phyloP scores from a whole-genome alignment of 2,113 vertebrate genomes.

The Seriola quinqueradiata region DNA sequence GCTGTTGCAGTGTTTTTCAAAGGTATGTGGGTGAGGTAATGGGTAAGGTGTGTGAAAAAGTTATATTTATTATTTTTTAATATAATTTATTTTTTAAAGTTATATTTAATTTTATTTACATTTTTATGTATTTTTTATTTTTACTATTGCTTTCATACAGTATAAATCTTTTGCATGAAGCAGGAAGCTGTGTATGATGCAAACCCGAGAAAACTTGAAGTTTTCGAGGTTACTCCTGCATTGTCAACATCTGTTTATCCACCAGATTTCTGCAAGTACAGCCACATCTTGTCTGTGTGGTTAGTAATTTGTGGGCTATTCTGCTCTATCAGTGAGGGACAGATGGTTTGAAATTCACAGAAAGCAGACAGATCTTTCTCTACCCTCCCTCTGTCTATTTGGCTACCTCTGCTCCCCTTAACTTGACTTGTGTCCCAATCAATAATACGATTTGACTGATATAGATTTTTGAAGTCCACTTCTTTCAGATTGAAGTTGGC shows the following conservation, averaged over 20 bases:
- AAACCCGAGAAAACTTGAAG: background rate
- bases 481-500: conserved; percentile 41
- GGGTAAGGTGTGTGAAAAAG: too few species aligned
- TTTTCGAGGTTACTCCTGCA: background rate
- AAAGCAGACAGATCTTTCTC: conserved; percentile 39
- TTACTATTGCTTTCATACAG: too few species aligned
- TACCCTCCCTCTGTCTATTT: conserved; percentile 61
- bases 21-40: too few species aligned
- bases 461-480: conserved; percentile 56
- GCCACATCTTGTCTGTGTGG: conserved; percentile 10
- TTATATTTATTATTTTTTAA: too few species aligned
- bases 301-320: conserved; percentile 20
- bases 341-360: conserved; percentile 74
- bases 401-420: conserved; percentile 55
- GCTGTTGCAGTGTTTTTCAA: too few species aligned
- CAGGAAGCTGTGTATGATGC: too few species aligned
- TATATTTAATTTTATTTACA: too few species aligned
- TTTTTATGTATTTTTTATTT: too few species aligned
- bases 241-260: conserved; percentile 17
- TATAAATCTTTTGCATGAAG: too few species aligned
- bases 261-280: background rate
- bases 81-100: too few species aligned
- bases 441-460: conserved; percentile 63
- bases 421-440: conserved; percentile 51
- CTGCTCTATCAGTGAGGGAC: conserved; percentile 49